Conservation (phyloP, 2,113 vertebrate species). For the Sander vitreus region DNA sequence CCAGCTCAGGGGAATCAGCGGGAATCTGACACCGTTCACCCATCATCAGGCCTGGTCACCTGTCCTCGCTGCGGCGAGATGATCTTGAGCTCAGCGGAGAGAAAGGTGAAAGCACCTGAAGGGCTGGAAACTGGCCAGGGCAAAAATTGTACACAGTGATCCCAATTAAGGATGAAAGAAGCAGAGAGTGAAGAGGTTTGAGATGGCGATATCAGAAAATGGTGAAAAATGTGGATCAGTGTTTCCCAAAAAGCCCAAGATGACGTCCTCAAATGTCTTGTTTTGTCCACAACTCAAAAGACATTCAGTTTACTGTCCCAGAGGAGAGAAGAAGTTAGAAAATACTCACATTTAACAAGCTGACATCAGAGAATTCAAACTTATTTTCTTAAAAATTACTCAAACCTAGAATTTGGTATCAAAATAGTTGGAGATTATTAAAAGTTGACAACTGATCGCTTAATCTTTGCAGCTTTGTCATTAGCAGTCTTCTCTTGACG, state of each 20-base stretch:
- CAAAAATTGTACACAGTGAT: neutral
- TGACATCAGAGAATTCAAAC: too few relatives aligned
- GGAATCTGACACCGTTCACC: conserved; percentile 36
- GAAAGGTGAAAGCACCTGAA: conserved; percentile 33
- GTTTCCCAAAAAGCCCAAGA: too few relatives aligned
- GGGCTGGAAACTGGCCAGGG: conserved; percentile 35
- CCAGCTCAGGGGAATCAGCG: conserved; percentile 9
- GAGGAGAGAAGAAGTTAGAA: too few relatives aligned
- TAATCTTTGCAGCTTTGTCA: neutral
- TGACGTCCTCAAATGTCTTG: too few relatives aligned
- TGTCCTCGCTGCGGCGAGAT: neutral
- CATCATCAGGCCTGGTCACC: neutral
- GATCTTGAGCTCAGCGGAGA: conserved; percentile 10
- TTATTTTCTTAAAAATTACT: too few relatives aligned
- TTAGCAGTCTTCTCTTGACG: neutral
- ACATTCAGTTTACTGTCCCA: too few relatives aligned
- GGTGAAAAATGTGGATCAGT: too few relatives aligned
- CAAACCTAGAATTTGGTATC: too few relatives aligned
- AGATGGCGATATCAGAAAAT: neutral
- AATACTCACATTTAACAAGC: too few relatives aligned
- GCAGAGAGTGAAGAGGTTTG: neutral
- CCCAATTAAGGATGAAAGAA: conserved; percentile 15
- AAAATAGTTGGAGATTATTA: too few relatives aligned
- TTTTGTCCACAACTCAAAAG: too few relatives aligned
- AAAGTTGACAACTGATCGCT: too few relatives aligned